Base-by-base conservation (phyloP, 2,797 vertebrate genomes). In the Odontamblyopus lacepedii region DNA sequence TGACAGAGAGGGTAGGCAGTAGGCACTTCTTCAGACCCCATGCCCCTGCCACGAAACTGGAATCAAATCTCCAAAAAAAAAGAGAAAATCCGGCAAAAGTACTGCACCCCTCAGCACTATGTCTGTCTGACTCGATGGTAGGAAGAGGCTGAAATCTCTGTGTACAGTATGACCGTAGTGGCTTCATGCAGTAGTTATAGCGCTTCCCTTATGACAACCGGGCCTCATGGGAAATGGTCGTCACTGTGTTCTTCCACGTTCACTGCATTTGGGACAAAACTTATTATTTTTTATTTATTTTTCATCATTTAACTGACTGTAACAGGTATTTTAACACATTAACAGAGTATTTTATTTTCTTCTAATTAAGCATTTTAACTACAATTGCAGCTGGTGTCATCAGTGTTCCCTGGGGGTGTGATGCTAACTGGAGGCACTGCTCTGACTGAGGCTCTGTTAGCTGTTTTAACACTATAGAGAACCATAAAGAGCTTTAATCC, bases 11-110 rank as follows among this genome's bases (percentile, higher is more conserved):
- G 81, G 57, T 30, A 15, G 57, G 57, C 57, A 60, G 80, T 83
- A 86, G 88, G 87, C 86, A 88, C 88, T 90, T 90, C 84, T 90
- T 89, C 85, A 92, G 89, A 90, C 86, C 88, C 78, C 74, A 69
- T 91, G 87, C 84, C 85, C 82, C 86, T 84, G 88, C 86, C 87
- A 83, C 89, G 83, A 93, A 89, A 88, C 88, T 85, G 84, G 89
- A 89, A 92, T 91, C 83, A 86, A 89, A 80, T 86, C 83, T 88
- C 79, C 84, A 82, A 87, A 86, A 23, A 8, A 55, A 5, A 27
- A n/a, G 5, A 55, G 5, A n/a, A 3, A 63, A 77, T 83, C 86
- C 74, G 72, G 77, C 83, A 86, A 88, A 83, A 92, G 82, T 80
- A 81, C 85, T 85, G 89, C 81, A 89, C 86, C 83, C 70, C 82